A percentile compares a stretch with the other conserved stretches of the same genome.
These are phyloP conservation scores for Hyposoter dolosus DNA, from an alignment of 2,888 invertebrate species.

Conservation along the genomic window DNA sequence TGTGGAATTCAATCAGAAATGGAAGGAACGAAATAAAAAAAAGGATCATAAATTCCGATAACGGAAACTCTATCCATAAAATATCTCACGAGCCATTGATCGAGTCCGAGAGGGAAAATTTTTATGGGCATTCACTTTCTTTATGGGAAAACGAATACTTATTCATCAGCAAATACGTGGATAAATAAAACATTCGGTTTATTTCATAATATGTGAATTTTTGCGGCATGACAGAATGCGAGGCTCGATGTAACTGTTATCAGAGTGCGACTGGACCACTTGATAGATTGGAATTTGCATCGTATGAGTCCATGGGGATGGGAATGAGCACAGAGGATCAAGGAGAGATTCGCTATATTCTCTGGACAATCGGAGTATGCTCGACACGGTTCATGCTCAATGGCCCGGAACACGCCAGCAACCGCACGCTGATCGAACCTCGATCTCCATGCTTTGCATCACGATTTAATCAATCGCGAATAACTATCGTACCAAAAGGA, in stretches of 20 bases:
- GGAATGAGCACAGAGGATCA: conserved; percentile 15
- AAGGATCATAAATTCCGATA: conserved; percentile 21
- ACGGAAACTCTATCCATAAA: neutral
- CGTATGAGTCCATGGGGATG: conserved; percentile 1
- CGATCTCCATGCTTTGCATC: conserved; percentile 55
- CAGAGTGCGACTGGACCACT: conserved; percentile 51
- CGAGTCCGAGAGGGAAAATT: neutral
- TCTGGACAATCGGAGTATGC: conserved; percentile 59
- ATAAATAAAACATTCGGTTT: neutral
- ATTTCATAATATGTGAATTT: neutral
- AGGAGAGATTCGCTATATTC: conserved; percentile 47
- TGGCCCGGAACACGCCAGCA: conserved; percentile 50
- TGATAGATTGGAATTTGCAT: conserved; percentile 63
- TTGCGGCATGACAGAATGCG: neutral
- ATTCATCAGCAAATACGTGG: neutral
- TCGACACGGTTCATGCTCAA: conserved; percentile 53
- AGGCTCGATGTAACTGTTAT: conserved; percentile 18
- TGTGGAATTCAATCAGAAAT: conserved; percentile 10
- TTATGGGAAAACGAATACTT: neutral
- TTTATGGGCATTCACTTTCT: neutral
- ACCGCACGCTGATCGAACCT: conserved; percentile 52
- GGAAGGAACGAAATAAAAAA: neutral
- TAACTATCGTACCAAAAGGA: conserved; percentile 40
- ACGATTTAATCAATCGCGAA: conserved; percentile 62
- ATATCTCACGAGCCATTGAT: conserved; percentile 8